These are phyloP conservation scores for Cercopithecus hamlyni DNA, from an alignment of 2,797 vertebrate species.

Conservation along the genomic window DNA sequence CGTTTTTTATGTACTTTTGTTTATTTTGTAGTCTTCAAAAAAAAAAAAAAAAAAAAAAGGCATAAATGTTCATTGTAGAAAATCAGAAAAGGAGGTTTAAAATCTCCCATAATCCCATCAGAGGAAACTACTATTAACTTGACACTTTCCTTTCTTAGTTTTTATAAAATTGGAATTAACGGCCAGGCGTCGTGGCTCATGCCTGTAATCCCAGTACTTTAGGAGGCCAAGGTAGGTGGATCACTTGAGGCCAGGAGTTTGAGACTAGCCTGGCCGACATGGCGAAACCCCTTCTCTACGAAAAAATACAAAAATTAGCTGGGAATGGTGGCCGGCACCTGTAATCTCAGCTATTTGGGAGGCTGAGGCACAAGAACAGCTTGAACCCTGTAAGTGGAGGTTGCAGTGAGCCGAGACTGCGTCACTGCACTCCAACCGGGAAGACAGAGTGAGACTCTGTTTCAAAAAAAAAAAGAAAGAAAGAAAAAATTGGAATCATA, in stretches of 20 bases:
- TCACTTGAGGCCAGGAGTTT: background rate
- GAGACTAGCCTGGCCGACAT: background rate
- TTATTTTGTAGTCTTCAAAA: too few species aligned
- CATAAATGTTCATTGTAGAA: background rate
- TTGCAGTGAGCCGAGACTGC: background rate
- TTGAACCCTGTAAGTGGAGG: background rate
- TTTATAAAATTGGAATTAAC: background rate
- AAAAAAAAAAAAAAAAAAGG: too few species aligned
- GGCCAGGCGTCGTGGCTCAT: fast-evolving
- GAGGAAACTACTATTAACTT: background rate
- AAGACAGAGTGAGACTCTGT: background rate
- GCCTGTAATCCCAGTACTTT: background rate
- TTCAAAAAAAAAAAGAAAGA: too few species aligned
- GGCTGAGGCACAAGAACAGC: background rate
- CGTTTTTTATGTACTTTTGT: too few species aligned
- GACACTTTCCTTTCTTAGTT: background rate
- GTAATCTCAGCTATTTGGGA: background rate
- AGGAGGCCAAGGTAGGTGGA: background rate
- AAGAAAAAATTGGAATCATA: background rate
- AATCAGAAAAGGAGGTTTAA: background rate
- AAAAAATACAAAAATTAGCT: background rate
- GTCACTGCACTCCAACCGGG: background rate
- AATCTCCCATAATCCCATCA: background rate
- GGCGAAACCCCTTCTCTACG: background rate
- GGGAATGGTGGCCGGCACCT: background rate